These are phyloP conservation scores for Sus scrofa DNA, from an alignment of 2,113 vertebrate species.

Conservation along the genomic window T2T-Sscrofa CM000819.6:101920001-101920500, in stretches of 20 bases:
- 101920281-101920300: background rate
- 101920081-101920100: background rate
- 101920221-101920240: background rate
- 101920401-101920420: constrained; percentile 9
- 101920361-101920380: background rate
- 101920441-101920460: background rate
- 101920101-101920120: constrained; percentile 81
- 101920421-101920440: background rate
- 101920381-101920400: background rate
- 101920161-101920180: constrained; percentile 68
- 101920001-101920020: too few relatives aligned
- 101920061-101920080: too few relatives aligned
- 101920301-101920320: background rate
- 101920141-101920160: constrained; percentile 63
- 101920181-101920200: constrained; percentile 80
- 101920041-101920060: too few relatives aligned
- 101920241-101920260: background rate
- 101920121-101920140: constrained; percentile 72
- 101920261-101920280: background rate
- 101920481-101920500: constrained; percentile 31
- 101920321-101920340: background rate
- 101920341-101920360: background rate
- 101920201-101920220: constrained; percentile 61
- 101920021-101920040: too few relatives aligned
- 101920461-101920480: background rate